phyloP scores from a whole-genome alignment of 2,888 invertebrate genomes.

The Brachyptera risi region DNA sequence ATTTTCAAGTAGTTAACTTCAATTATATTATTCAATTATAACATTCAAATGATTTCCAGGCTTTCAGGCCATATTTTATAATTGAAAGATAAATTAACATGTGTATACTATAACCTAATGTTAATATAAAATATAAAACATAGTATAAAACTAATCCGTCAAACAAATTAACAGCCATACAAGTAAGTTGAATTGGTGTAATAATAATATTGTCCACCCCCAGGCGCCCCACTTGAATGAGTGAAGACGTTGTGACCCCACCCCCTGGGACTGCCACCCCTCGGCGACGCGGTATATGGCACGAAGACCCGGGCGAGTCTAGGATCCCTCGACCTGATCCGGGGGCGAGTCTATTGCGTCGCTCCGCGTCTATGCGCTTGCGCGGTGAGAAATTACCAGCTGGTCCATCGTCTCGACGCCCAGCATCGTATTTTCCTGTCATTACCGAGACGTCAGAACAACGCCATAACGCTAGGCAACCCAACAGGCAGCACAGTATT shows the following conservation, averaged over 20 bases:
- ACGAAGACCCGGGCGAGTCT: conserved; percentile 19
- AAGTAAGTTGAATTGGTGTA: not conserved
- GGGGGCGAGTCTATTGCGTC: conserved; percentile 47
- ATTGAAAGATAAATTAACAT: no score
- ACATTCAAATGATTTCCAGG: no score
- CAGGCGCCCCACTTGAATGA: not conserved
- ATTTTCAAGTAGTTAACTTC: no score
- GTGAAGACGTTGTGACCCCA: no score
- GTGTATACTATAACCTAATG: no score
- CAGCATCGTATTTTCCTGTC: conserved; percentile 54
- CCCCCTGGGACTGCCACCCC: not conserved
- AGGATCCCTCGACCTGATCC: conserved; percentile 40
- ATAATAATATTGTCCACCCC: not conserved
- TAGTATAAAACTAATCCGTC: no score
- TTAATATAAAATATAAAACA: no score
- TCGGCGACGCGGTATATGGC: conserved; percentile 6
- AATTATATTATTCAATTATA: no score
- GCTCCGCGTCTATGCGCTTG: conserved; percentile 64
- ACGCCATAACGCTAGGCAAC: not conserved
- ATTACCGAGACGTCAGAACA: conserved; percentile 56
- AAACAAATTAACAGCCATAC: no score
- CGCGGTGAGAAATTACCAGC: conserved; percentile 52
- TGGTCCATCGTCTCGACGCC: conserved; percentile 52
- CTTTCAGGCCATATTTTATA: no score
- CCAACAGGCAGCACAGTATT: not conserved